A percentile compares a stretch with the other conserved stretches of the same genome.
phyloP scores from a whole-genome alignment of 2,888 invertebrate species.

The Lordiphosa andalusiaca region DNA sequence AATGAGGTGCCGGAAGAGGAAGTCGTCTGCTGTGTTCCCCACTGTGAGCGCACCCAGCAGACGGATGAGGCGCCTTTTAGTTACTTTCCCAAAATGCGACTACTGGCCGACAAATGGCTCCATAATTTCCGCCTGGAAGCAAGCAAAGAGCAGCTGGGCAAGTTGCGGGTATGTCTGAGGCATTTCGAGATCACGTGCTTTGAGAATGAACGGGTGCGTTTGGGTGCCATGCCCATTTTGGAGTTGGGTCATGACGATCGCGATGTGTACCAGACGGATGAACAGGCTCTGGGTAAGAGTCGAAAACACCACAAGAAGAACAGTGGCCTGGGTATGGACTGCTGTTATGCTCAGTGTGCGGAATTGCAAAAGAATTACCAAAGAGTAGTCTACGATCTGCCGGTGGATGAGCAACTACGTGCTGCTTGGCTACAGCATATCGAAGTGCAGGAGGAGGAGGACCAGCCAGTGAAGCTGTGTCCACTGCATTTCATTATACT shows the following conservation, averaged over 20 bases:
- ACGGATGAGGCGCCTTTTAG: constrained; percentile 33
- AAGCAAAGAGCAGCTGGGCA: constrained; percentile 19
- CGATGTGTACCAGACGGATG: constrained; percentile 25
- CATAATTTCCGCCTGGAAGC: constrained; percentile 50
- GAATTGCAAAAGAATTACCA: constrained; percentile 40
- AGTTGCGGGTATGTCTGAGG: constrained; percentile 45
- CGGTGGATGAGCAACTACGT: constrained; percentile 36
- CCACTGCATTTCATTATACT: constrained; percentile 59
- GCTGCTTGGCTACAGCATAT: constrained; percentile 41
- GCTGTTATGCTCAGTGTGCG: constrained; percentile 59
- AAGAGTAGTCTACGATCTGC: constrained; percentile 44
- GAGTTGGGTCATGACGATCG: constrained; percentile 50
- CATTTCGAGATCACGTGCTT: constrained; percentile 57
- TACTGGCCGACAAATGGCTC: constrained; percentile 56
- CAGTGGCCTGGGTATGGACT: constrained; percentile 21
- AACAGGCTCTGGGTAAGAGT: neutral
- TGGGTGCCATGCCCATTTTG: constrained; percentile 62
- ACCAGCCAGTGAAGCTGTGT: constrained; percentile 38
- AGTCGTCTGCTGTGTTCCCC: constrained; percentile 48
- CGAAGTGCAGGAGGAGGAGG: constrained; percentile 19
- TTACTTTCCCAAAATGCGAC: constrained; percentile 45
- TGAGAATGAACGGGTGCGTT: constrained; percentile 31
- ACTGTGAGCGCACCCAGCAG: constrained; percentile 36
- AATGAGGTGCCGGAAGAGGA: constrained; percentile 15
- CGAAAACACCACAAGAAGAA: constrained; percentile 26